Percentiles rank a stretch among this genome's conserved stretches.
These are phyloP conservation scores for Callinectes sapidus DNA, from an alignment of 2,888 invertebrate genomes.

Conservation along the genomic window DNA sequence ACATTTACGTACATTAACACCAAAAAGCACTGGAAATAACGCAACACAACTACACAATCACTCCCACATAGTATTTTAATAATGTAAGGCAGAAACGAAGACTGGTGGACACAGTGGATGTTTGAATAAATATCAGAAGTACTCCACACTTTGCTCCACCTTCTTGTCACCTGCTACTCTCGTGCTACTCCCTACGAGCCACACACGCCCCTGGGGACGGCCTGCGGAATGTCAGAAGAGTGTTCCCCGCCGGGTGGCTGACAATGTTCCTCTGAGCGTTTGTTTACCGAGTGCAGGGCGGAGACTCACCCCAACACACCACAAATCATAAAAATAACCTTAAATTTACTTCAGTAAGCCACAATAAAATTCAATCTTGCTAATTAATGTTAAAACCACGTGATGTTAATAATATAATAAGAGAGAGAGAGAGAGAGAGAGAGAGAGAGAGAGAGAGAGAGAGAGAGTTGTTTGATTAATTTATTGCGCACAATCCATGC, in stretches of 20 bases:
- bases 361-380: not conserved
- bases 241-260: conserved; percentile 1
- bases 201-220: conserved; percentile 12
- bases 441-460: no score
- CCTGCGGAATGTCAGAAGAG: conserved; percentile 1
- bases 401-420: no score
- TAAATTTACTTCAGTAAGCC: not conserved
- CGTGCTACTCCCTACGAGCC: conserved; percentile 16
- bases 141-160: not conserved
- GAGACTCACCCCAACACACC: not conserved
- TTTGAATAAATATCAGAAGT: not conserved
- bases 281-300: not conserved
- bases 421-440: no score
- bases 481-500: no score
- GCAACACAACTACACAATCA: not conserved
- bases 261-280: not conserved
- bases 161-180: not conserved
- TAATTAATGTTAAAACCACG: no score
- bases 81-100: not conserved
- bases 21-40: not conserved
- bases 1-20: not conserved
- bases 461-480: no score
- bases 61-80: no score
- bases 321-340: not conserved
- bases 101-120: not conserved